A percentile compares a stretch with the other conserved stretches of the same genome.
phyloP scores from a whole-genome alignment of 2,888 invertebrate genomes.

The Eupithecia inturbata region DNA sequence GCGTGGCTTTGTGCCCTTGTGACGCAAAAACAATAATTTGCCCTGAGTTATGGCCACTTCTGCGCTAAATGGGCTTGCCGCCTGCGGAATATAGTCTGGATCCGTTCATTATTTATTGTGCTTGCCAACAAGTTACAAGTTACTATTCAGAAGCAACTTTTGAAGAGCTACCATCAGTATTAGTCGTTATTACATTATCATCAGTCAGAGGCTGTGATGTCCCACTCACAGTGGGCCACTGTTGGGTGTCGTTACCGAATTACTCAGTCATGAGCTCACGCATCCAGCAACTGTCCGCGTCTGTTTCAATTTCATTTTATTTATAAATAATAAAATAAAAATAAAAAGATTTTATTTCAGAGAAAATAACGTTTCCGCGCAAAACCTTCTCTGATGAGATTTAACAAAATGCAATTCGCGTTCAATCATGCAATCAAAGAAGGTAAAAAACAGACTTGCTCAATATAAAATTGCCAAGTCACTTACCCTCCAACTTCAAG shows the following conservation, averaged over 20 bases:
- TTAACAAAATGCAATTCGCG: too few relatives aligned
- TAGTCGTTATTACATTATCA: not conserved
- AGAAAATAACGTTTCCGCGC: too few relatives aligned
- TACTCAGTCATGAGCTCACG: not conserved
- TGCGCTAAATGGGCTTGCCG: not conserved
- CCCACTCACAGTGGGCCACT: not conserved
- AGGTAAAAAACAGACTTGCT: too few relatives aligned
- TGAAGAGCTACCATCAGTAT: not conserved
- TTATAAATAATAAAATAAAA: not conserved
- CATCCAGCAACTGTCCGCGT: not conserved
- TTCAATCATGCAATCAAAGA: too few relatives aligned
- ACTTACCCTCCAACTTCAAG: too few relatives aligned
- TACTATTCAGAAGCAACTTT: not conserved
- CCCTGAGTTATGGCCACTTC: slow-evolving; percentile 15
- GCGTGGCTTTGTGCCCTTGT: slow-evolving; percentile 5
- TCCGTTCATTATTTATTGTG: not conserved
- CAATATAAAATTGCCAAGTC: too few relatives aligned
- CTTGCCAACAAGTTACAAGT: not conserved
- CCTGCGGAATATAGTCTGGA: slow-evolving; percentile 8
- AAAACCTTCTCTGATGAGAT: too few relatives aligned
- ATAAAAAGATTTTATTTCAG: too few relatives aligned
- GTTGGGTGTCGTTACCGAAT: not conserved
- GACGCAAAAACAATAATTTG: slow-evolving; percentile 13
- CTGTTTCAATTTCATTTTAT: too few relatives aligned
- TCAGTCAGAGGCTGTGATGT: not conserved